These are phyloP conservation scores for Nemoura dubitans DNA, from an alignment of 2,888 invertebrate species.

Conservation along the genomic window DNA sequence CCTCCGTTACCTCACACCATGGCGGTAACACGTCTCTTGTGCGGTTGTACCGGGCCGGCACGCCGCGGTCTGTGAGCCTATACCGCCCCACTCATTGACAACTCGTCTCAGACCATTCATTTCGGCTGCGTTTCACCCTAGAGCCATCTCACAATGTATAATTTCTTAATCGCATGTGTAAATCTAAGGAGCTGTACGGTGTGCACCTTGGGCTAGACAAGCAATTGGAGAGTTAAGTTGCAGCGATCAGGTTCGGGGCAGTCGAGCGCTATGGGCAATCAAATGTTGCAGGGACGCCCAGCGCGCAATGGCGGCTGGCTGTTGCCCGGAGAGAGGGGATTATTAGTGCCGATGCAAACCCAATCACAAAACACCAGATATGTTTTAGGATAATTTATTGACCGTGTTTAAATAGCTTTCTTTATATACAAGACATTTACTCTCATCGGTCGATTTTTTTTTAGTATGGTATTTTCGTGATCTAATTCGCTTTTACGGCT, in stretches of 20 bases:
- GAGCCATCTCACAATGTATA: constrained; percentile 29
- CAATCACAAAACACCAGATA: neutral
- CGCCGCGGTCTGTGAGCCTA: no score
- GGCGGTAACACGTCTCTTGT: neutral
- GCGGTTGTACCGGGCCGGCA: no score
- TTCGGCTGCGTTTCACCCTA: neutral
- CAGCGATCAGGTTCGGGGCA: neutral
- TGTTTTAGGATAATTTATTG: constrained; percentile 12
- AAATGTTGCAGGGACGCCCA: constrained; percentile 15
- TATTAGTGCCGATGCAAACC: neutral
- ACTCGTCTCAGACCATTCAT: neutral
- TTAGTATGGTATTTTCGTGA: neutral
- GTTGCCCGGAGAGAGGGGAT: constrained; percentile 15
- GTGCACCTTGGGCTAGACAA: neutral
- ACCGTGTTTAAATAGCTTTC: neutral
- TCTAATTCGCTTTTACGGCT: neutral
- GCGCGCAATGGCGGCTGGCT: constrained; percentile 5
- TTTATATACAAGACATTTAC: neutral
- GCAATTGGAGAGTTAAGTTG: constrained; percentile 15
- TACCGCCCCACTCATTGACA: neutral
- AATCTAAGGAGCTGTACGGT: constrained; percentile 20
- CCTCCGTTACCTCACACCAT: neutral
- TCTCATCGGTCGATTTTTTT: neutral
- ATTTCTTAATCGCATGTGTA: constrained; percentile 39
- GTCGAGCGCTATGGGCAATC: neutral